These are phyloP conservation scores for Halichoeres trimaculatus DNA, from an alignment of 2,113 vertebrate genomes.

Conservation along the genomic window DNA sequence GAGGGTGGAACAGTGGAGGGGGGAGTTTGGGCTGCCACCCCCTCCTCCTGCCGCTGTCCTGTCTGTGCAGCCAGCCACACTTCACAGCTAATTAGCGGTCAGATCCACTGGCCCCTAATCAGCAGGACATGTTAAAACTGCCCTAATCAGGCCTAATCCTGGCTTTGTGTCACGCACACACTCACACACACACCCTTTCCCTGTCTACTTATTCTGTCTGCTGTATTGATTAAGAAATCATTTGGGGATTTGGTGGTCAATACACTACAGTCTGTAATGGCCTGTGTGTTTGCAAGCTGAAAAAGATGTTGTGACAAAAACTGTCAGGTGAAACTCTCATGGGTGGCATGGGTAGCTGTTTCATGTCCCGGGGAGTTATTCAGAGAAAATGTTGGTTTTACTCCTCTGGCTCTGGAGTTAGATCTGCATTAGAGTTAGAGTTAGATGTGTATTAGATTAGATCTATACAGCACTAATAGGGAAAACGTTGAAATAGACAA, in stretches of 20 bases:
- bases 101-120: conserved; percentile 80
- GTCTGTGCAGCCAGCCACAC: conserved; percentile 77
- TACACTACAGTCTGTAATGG: conserved; percentile 42
- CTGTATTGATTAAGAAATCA: conserved; percentile 77
- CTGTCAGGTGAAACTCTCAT: conserved; percentile 5
- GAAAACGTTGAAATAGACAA: too few species aligned
- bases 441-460: too few species aligned
- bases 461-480: too few species aligned
- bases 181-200: conserved; percentile 29
- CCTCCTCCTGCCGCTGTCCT: conserved; percentile 64
- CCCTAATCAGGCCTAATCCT: conserved; percentile 84
- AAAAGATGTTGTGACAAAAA: conserved; percentile 10
- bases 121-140: conserved; percentile 85
- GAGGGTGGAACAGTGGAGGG: conserved; percentile 34
- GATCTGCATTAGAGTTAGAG: too few species aligned
- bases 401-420: background rate
- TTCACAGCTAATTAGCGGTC: conserved; percentile 82
- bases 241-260: conserved; percentile 72
- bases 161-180: conserved; percentile 74
- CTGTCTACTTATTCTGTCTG: conserved; percentile 63
- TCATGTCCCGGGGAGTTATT: background rate
- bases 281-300: conserved; percentile 9
- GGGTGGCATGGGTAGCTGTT: background rate
- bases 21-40: conserved; percentile 53
- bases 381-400: background rate